Evolutionary conservation across 1,140 invertebrate genomes (phyloP).

Genomic region (Pentalonia nigronervosa): DNA sequence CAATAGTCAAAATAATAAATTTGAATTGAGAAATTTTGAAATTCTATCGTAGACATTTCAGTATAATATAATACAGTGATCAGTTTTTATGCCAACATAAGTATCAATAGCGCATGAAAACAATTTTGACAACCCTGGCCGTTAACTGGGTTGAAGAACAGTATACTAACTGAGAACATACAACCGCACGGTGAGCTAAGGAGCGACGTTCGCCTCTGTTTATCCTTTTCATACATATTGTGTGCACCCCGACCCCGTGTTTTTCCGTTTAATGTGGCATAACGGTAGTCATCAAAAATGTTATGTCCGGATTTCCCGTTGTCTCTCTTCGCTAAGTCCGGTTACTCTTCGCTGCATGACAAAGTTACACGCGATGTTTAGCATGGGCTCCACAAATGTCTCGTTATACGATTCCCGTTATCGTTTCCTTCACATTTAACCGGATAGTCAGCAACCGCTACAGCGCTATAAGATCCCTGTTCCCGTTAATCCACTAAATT

Average conservation of each 20-base stretch:
- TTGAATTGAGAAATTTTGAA: not conserved
- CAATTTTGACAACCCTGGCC: not conserved
- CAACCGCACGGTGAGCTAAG: not conserved
- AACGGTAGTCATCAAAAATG: conserved; percentile 25
- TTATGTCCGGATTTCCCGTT: conserved; percentile 25
- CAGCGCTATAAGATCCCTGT: not conserved
- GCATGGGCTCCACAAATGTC: not conserved
- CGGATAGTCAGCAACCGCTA: conserved; percentile 32
- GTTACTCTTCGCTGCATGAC: not conserved
- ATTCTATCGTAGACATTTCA: not conserved
- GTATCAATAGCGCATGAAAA: not conserved
- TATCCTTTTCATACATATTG: not conserved
- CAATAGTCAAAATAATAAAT: not conserved
- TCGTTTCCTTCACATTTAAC: conserved; percentile 57
- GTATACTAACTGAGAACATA: not conserved
- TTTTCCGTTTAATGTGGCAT: conserved; percentile 32
- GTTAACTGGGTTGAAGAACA: not conserved
- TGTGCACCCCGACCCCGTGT: not conserved
- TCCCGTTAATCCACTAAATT: conserved; percentile 37
- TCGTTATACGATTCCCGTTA: conserved; percentile 37
- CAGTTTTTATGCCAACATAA: not conserved
- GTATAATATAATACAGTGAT: not conserved
- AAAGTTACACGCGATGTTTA: not conserved
- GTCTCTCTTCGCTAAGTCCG: not conserved
- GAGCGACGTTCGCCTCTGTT: not conserved